Evolutionary conservation across 1,140 invertebrate species (phyloP).

Genomic region (Microvelia longipes): DNA sequence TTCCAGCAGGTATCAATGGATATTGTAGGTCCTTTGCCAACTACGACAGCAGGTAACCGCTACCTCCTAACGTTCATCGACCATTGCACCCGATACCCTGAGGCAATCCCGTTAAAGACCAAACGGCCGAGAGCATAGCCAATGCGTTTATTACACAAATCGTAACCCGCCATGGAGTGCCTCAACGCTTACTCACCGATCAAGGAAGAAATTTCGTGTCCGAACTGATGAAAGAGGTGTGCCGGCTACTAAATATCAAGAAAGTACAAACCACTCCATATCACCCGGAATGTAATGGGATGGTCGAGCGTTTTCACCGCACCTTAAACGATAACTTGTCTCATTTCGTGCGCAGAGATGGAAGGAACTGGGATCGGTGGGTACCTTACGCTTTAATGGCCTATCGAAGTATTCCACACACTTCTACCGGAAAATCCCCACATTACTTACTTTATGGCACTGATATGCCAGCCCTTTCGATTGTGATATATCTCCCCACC

Average conservation of each 20-base stretch:
- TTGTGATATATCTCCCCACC: not conserved
- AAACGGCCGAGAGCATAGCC: conserved; percentile 20
- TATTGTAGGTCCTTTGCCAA: conserved; percentile 20
- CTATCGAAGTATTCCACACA: not conserved
- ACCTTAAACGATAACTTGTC: not conserved
- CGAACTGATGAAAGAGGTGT: conserved; percentile 8
- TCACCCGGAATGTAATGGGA: not conserved
- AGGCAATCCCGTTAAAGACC: conserved; percentile 21
- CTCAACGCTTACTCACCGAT: conserved; percentile 18
- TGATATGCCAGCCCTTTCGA: not conserved
- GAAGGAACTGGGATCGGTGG: conserved; percentile 25
- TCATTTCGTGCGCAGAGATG: conserved; percentile 4
- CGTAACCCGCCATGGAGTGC: conserved; percentile 19
- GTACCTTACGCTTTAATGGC: conserved; percentile 9
- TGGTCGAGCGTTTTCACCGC: not conserved
- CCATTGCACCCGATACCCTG: conserved; percentile 23
- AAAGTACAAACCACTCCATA: conserved; percentile 6
- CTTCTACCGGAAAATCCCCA: not conserved
- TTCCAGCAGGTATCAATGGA: not conserved
- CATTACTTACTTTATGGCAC: not conserved
- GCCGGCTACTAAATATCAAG: conserved; percentile 9
- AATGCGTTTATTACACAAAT: conserved; percentile 18
- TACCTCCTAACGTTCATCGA: conserved; percentile 23
- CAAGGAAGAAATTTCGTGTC: conserved; percentile 19
- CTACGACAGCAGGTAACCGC: conserved; percentile 16